Percentiles rank a stretch among this genome's conserved stretches.
Evolutionary conservation across 1,140 invertebrate genomes (phyloP).

Genomic region (Orchesella cincta): DNA sequence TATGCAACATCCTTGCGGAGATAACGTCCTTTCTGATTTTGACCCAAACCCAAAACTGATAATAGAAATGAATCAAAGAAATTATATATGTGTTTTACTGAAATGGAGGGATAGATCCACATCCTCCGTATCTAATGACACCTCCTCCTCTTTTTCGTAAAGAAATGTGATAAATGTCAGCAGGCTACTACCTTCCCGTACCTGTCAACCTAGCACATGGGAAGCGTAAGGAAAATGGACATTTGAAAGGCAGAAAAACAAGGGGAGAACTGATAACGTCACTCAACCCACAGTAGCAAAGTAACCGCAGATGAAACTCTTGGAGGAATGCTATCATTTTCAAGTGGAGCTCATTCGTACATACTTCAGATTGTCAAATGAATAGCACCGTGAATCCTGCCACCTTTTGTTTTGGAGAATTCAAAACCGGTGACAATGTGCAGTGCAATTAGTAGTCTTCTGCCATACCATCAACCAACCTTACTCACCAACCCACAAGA

Average conservation of each 20-base stretch:
- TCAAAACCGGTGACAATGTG: neutral
- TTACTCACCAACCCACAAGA: neutral
- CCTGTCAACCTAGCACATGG: slow-evolving; percentile 3
- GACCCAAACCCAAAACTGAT: neutral
- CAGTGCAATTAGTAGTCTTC: neutral
- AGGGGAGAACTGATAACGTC: neutral
- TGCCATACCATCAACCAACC: neutral
- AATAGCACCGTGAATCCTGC: neutral
- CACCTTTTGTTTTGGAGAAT: neutral
- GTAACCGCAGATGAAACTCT: neutral
- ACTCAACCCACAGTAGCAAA: neutral
- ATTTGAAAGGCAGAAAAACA: neutral
- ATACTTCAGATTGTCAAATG: neutral
- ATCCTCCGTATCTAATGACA: neutral
- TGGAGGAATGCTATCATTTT: neutral
- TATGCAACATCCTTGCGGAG: neutral
- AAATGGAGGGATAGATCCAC: neutral
- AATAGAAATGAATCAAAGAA: neutral
- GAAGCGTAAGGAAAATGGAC: neutral
- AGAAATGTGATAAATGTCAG: slow-evolving; percentile 16
- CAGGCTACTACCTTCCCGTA: neutral
- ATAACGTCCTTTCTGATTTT: too few relatives aligned
- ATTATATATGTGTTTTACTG: neutral
- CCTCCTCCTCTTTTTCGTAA: neutral
- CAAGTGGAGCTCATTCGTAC: neutral